Conservation (phyloP, 1,140 invertebrate genomes). For the Drosophila chauvacae region DNA sequence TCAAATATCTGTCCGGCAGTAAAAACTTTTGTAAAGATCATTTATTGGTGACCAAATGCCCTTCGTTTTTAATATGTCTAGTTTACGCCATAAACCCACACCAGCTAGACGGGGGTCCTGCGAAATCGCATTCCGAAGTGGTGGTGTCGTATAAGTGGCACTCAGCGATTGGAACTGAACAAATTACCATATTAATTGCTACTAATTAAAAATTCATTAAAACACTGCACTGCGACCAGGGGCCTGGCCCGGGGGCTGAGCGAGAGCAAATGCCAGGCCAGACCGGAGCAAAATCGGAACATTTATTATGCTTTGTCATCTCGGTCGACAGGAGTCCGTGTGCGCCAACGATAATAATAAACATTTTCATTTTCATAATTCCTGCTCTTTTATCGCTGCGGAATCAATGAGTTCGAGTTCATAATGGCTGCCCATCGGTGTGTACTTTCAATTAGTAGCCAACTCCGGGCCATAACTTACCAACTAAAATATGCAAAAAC, state of each 20-base stretch:
- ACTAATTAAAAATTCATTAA: slow-evolving; percentile 83
- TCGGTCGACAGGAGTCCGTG: slow-evolving; percentile 55
- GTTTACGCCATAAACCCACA: slow-evolving; percentile 1
- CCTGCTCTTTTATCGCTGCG: slow-evolving; percentile 51
- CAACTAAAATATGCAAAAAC: slow-evolving; percentile 76
- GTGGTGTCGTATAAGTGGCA: slow-evolving; percentile 8
- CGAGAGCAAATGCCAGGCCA: slow-evolving; percentile 41
- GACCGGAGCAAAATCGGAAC: slow-evolving; percentile 33
- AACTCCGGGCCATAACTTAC: slow-evolving; percentile 76
- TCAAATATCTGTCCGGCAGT: not conserved
- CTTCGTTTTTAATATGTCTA: slow-evolving; percentile 11
- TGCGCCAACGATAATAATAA: slow-evolving; percentile 77
- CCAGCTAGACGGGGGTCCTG: not conserved
- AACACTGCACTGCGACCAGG: slow-evolving; percentile 46
- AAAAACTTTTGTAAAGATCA: not conserved
- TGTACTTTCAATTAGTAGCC: slow-evolving; percentile 80
- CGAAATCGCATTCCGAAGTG: slow-evolving; percentile 12
- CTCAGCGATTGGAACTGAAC: slow-evolving; percentile 67
- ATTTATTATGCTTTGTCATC: slow-evolving; percentile 84
- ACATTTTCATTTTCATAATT: slow-evolving; percentile 77
- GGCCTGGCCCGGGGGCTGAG: slow-evolving; percentile 27
- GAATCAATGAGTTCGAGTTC: slow-evolving; percentile 76
- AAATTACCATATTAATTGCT: slow-evolving; percentile 83
- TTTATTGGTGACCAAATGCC: not conserved
- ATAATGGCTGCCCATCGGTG: slow-evolving; percentile 35